A percentile compares a stretch with the other conserved stretches of the same genome.
These are phyloP conservation scores for Calyptommatus sinebrachiatus DNA, from an alignment of 2,113 vertebrate genomes.

Conservation along the genomic window DNA sequence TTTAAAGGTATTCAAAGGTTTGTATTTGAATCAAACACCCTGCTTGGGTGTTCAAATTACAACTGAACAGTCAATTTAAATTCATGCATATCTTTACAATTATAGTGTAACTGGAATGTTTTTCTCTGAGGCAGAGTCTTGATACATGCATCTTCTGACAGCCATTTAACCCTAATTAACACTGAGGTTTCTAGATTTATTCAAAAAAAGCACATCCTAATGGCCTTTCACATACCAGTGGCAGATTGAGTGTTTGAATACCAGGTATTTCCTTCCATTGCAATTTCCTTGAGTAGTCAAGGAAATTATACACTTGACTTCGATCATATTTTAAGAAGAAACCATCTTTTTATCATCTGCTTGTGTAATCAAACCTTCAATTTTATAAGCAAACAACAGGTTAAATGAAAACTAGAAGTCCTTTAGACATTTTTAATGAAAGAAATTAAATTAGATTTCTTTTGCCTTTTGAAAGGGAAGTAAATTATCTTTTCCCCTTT, in stretches of 20 bases:
- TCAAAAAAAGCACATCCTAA: not conserved
- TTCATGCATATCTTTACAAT: no score
- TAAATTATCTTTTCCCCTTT: not conserved
- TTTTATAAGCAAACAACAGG: conserved; percentile 1
- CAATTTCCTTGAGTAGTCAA: not conserved
- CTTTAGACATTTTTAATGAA: conserved; percentile 5
- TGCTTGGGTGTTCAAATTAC: no score
- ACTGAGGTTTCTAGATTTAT: conserved; percentile 27
- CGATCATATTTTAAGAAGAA: not conserved
- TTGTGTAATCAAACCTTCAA: conserved; percentile 5
- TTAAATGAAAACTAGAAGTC: conserved; percentile 6
- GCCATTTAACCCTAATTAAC: not conserved
- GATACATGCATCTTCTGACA: not conserved
- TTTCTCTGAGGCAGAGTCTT: not conserved
- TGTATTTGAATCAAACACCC: no score
- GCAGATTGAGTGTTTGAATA: not conserved
- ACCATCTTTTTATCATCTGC: not conserved
- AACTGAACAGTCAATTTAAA: no score
- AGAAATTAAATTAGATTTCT: conserved; percentile 30
- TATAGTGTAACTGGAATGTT: not conserved
- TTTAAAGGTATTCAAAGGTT: no score
- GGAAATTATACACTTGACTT: not conserved
- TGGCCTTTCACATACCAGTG: not conserved
- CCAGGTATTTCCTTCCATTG: not conserved
- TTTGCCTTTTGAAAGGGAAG: not conserved